phyloP scores from a whole-genome alignment of 1,140 invertebrate species.

The Tetragnatha versicolor region DNA sequence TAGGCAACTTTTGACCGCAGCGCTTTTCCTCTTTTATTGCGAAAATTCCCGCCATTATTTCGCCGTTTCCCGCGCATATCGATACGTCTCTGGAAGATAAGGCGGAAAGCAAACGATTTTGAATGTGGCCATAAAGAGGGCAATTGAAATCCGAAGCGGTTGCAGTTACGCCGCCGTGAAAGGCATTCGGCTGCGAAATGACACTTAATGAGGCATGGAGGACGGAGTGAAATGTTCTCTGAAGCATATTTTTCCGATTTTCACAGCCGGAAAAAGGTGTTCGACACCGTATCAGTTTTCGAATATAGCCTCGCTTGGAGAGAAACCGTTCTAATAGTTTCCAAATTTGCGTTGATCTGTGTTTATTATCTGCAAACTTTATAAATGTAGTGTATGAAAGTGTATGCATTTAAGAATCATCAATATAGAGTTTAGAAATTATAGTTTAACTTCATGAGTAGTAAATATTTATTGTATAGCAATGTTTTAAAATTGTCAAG shows the following conservation, averaged over 20 bases:
- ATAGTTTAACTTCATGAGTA: no score
- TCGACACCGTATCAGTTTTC: no score
- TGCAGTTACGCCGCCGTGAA: slow-evolving; percentile 31
- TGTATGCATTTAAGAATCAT: no score
- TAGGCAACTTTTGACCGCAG: slow-evolving; percentile 29
- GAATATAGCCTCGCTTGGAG: no score
- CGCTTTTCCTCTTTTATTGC: neutral
- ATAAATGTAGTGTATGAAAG: no score
- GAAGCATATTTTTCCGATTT: slow-evolving; percentile 3
- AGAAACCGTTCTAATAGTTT: no score
- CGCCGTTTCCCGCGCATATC: slow-evolving; percentile 18
- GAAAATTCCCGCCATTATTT: slow-evolving; percentile 25
- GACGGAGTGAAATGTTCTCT: neutral
- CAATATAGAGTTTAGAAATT: no score
- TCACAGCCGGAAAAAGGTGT: no score
- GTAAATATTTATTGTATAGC: no score
- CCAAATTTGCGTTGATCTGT: no score
- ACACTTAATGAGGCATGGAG: slow-evolving; percentile 21
- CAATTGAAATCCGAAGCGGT: slow-evolving; percentile 42
- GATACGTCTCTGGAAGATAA: slow-evolving; percentile 24
- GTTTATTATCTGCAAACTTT: no score
- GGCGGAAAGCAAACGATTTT: slow-evolving; percentile 35
- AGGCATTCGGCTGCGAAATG: slow-evolving; percentile 1
- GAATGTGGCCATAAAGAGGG: slow-evolving; percentile 35
- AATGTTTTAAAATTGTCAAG: no score